Evolutionary conservation across 2,113 vertebrate genomes (phyloP).

Genomic region (Poecile atricapillus): DNA sequence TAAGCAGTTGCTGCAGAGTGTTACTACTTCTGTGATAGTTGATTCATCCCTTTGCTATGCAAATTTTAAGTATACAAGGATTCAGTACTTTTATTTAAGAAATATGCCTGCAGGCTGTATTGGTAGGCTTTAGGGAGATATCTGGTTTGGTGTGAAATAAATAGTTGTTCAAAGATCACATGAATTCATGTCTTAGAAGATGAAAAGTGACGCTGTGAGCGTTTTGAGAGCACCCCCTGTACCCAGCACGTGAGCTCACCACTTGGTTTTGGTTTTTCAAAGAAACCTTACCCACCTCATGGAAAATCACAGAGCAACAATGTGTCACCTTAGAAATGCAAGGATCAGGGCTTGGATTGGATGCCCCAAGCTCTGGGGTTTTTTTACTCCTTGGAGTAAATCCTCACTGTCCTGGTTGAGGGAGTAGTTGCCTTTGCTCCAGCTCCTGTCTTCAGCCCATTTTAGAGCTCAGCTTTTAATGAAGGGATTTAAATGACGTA

Average conservation of each 20-base stretch:
- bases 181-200: conserved; percentile 87
- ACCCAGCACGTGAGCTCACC: neutral
- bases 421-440: neutral
- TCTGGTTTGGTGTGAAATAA: conserved; percentile 89
- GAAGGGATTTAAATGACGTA: neutral
- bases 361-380: neutral
- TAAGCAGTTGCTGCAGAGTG: conserved; percentile 74
- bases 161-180: conserved; percentile 95
- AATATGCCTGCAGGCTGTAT: conserved; percentile 87
- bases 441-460: neutral
- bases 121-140: conserved; percentile 85
- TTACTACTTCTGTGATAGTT: conserved; percentile 75
- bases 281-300: neutral
- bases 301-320: neutral
- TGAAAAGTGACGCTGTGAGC: conserved; percentile 77
- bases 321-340: neutral
- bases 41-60: conserved; percentile 88
- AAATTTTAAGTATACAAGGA: conserved; percentile 91
- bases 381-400: neutral
- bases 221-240: conserved; percentile 26
- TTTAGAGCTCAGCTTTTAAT: neutral
- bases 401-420: accelerated
- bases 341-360: neutral
- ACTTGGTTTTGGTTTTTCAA: conserved; percentile 55
- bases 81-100: conserved; percentile 92